These are phyloP conservation scores for Sylvilagus bachmani DNA, from an alignment of 2,113 vertebrate genomes.

Conservation along the genomic window DNA sequence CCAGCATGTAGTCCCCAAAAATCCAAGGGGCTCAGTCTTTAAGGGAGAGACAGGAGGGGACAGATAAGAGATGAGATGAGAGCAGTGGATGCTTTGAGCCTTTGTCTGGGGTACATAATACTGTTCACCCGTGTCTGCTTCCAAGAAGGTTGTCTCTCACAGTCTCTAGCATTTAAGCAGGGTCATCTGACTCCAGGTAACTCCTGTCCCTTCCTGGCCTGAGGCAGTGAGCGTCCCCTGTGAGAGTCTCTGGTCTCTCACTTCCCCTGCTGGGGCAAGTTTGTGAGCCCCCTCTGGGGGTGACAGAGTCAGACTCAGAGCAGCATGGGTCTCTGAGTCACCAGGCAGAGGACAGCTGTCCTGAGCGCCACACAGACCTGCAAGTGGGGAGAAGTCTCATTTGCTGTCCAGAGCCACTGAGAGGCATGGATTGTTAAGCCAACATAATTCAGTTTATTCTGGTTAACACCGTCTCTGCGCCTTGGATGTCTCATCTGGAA, in stretches of 20 bases:
- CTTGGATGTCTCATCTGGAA: background rate
- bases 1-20: background rate
- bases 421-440: background rate
- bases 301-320: background rate
- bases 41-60: background rate
- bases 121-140: background rate
- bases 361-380: background rate
- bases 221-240: background rate
- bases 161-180: background rate
- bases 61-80: background rate
- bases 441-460: background rate
- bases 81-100: background rate
- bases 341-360: background rate
- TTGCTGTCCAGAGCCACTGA: background rate
- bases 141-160: background rate
- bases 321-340: background rate
- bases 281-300: background rate
- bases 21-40: background rate
- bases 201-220: background rate
- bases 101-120: background rate
- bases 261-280: conserved; percentile 18
- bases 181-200: background rate
- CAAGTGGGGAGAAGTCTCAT: background rate
- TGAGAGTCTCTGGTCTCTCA: background rate
- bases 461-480: background rate